Evolutionary conservation across 2,797 vertebrate genomes (phyloP).

Genomic region (Florisuga fusca): DNA sequence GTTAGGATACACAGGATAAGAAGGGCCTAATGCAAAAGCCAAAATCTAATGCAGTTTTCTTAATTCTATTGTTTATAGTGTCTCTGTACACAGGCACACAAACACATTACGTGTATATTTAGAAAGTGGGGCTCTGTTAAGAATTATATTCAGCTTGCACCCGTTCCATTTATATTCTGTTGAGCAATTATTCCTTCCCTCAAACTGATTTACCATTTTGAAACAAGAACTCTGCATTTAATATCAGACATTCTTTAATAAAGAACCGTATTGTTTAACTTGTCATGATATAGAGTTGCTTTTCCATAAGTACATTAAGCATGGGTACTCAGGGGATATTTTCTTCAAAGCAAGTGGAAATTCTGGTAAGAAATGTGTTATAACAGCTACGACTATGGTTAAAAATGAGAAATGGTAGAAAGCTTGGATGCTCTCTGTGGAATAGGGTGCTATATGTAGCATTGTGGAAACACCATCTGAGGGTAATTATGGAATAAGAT

Average conservation of each 20-base stretch:
- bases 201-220: conserved; percentile 53
- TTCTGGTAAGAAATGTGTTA: conserved; percentile 73
- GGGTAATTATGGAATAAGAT: conserved; percentile 10
- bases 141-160: conserved; percentile 54
- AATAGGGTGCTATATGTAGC: conserved; percentile 35
- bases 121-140: conserved; percentile 58
- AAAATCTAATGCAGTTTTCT: conserved; percentile 33
- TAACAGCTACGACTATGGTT: conserved; percentile 84
- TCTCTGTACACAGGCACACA: conserved; percentile 26
- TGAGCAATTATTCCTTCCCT: conserved; percentile 37
- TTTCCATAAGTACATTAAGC: conserved; percentile 85
- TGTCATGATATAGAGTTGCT: conserved; percentile 63
- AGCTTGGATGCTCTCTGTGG: conserved; percentile 21
- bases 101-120: conserved; percentile 59
- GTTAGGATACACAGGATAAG: conserved; percentile 31
- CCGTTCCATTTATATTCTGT: conserved; percentile 59
- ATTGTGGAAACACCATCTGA: conserved; percentile 22
- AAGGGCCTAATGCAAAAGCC: conserved; percentile 35
- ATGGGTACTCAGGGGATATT: conserved; percentile 85
- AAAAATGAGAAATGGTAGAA: conserved; percentile 80
- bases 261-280: conserved; percentile 59
- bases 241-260: conserved; percentile 63
- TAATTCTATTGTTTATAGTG: conserved; percentile 60
- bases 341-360: conserved; percentile 88
- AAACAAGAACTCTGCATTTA: conserved; percentile 59